phyloP scores from a whole-genome alignment of 1,140 invertebrate genomes.

The Scaptomyza graminum region DNA sequence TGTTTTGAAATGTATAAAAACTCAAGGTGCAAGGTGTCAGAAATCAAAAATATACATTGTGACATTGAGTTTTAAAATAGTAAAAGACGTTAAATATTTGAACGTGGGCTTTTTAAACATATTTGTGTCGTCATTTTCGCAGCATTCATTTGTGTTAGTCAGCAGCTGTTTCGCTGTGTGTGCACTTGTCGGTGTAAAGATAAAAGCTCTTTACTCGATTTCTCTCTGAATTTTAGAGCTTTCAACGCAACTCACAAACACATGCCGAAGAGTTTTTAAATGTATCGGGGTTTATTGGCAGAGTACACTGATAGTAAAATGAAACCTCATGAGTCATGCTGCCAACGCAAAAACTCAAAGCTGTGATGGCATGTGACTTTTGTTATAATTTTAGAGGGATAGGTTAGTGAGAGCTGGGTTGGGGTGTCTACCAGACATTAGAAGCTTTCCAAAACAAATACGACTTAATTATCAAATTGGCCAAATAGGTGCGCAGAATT shows the following conservation, averaged over 20 bases:
- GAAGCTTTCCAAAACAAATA: conserved; percentile 30
- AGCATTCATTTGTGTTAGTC: conserved; percentile 39
- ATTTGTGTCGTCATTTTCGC: background rate
- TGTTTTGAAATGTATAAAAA: too few species aligned
- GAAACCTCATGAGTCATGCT: conserved; percentile 72
- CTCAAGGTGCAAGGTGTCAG: too few species aligned
- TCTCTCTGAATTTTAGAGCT: conserved; percentile 45
- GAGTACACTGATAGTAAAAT: conserved; percentile 32
- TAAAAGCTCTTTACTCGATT: conserved; percentile 53
- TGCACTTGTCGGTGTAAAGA: conserved; percentile 37
- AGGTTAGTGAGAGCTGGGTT: conserved; percentile 32
- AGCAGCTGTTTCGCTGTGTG: conserved; percentile 12
- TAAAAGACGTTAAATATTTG: conserved; percentile 29
- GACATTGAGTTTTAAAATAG: conserved; percentile 1
- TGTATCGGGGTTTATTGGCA: background rate
- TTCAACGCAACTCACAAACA: conserved; percentile 13
- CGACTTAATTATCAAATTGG: conserved; percentile 28
- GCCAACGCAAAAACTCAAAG: conserved; percentile 56
- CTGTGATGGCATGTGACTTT: conserved; percentile 60
- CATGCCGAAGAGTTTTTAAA: background rate
- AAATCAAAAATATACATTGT: background rate
- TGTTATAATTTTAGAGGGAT: conserved; percentile 48
- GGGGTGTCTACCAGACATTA: background rate
- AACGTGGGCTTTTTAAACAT: conserved; percentile 26
- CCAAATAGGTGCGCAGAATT: conserved; percentile 42